Percentiles rank a stretch among this genome's conserved stretches.
Conservation (phyloP, 2,797 vertebrate species). For the Takifugu rubripes region DNA sequence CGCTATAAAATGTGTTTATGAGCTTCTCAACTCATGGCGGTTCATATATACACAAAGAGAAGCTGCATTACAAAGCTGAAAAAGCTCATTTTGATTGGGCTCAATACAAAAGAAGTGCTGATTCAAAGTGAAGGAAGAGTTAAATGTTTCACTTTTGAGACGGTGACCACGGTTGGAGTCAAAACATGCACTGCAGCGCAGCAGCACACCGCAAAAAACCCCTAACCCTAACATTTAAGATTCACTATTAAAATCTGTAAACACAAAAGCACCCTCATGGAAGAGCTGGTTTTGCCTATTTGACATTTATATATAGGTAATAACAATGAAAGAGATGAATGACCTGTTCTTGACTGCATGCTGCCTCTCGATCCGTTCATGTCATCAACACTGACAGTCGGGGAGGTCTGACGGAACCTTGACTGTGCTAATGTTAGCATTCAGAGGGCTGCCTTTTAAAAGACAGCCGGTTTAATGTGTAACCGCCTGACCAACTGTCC, state of each 20-base stretch:
- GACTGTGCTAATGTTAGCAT: conserved; percentile 4
- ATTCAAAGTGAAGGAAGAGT: too few species aligned
- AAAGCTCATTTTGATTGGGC: too few species aligned
- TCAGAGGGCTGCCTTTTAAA: conserved; percentile 41
- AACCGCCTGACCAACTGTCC: conserved; percentile 29
- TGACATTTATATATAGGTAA: neutral
- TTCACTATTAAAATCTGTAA: too few species aligned
- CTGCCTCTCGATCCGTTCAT: conserved; percentile 36
- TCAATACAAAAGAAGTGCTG: too few species aligned
- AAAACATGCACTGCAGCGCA: too few species aligned
- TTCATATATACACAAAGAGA: conserved; percentile 15
- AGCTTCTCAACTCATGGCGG: conserved; percentile 5
- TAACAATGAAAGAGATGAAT: neutral
- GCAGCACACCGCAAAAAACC: too few species aligned
- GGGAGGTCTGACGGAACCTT: conserved; percentile 2
- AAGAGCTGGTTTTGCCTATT: neutral
- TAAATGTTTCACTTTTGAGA: too few species aligned
- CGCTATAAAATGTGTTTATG: conserved; percentile 45
- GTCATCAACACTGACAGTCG: conserved; percentile 11
- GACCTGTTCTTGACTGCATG: conserved; percentile 60
- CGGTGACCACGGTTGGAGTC: too few species aligned
- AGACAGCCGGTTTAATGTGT: conserved; percentile 50
- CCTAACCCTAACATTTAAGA: too few species aligned
- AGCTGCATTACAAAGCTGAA: neutral
- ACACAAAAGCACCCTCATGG: too few species aligned